These are phyloP conservation scores for Hippopotamus amphibius DNA, from an alignment of 2,113 vertebrate species.

Conservation along the genomic window DNA sequence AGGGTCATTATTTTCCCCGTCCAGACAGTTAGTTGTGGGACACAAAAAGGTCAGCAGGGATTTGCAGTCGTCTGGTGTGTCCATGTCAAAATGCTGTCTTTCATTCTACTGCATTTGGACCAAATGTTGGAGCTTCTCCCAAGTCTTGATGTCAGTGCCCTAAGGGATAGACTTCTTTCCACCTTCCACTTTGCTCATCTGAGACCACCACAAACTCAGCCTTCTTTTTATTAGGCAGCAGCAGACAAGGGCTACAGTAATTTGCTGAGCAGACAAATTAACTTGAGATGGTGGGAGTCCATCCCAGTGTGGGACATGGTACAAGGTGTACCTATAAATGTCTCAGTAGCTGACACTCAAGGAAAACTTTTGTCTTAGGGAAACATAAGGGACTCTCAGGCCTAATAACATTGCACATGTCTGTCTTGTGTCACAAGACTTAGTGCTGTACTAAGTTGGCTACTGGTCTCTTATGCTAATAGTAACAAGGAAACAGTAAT, in stretches of 20 bases:
- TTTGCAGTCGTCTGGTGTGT: neutral
- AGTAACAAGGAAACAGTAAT: neutral
- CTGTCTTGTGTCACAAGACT: neutral
- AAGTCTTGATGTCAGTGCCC: neutral
- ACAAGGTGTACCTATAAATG: neutral
- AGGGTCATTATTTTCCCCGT: neutral
- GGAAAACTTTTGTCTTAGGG: neutral
- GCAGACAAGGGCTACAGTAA: neutral
- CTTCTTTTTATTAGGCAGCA: conserved; percentile 32
- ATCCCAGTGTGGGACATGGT: neutral
- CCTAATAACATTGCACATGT: neutral
- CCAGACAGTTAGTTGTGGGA: neutral
- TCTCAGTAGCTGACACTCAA: neutral
- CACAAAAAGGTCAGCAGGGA: neutral
- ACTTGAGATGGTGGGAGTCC: neutral
- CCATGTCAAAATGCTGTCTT: neutral
- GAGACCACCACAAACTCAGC: neutral
- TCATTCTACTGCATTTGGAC: rapidly evolving
- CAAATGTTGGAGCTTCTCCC: neutral
- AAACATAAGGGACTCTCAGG: neutral
- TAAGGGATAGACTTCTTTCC: conserved; percentile 15
- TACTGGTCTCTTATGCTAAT: neutral
- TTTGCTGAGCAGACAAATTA: neutral
- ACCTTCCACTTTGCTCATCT: neutral
- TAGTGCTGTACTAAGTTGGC: neutral